These are phyloP conservation scores for Labeo catla DNA, from an alignment of 2,113 vertebrate species.

Conservation along the genomic window DNA sequence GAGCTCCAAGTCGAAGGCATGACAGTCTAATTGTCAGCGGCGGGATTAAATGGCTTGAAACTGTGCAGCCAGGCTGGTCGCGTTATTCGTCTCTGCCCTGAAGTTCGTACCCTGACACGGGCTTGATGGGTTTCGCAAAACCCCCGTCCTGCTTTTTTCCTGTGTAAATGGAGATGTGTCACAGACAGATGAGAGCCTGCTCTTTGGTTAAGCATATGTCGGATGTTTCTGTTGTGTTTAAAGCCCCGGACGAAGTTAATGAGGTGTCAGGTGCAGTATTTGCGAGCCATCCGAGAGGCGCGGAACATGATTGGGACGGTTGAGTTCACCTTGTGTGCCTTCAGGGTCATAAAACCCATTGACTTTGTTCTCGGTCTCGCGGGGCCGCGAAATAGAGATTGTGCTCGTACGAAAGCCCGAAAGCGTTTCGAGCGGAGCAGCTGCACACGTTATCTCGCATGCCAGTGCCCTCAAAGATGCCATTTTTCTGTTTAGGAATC, in stretches of 20 bases:
- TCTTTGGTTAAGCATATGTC: constrained; percentile 54
- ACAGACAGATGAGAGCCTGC: constrained; percentile 38
- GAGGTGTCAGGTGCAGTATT: constrained; percentile 66
- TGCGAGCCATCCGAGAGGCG: constrained; percentile 37
- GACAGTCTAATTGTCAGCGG: constrained; percentile 34
- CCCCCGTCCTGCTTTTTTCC: background rate
- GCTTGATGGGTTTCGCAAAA: constrained; percentile 22
- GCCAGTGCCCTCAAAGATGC: background rate
- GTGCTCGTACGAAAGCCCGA: constrained; percentile 1
- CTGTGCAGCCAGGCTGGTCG: background rate
- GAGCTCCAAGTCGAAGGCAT: constrained; percentile 65
- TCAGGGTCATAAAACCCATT: constrained; percentile 44
- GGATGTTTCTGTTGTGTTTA: constrained; percentile 63
- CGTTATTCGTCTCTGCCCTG: constrained; percentile 20
- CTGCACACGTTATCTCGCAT: constrained; percentile 10
- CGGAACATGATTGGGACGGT: constrained; percentile 41
- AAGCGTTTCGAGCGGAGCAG: constrained; percentile 17
- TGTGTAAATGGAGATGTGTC: constrained; percentile 37
- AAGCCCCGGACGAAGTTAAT: constrained; percentile 68
- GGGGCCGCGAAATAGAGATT: constrained; percentile 28
- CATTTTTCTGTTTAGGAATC: background rate
- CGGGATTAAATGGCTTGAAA: constrained; percentile 46
- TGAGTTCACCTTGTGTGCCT: constrained; percentile 55
- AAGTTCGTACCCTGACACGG: constrained; percentile 36
- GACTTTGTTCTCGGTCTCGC: constrained; percentile 33